Percentiles rank a stretch among this genome's conserved stretches.
phyloP scores from a whole-genome alignment of 2,888 invertebrate genomes.

The Drosophila paranaensis region DNA sequence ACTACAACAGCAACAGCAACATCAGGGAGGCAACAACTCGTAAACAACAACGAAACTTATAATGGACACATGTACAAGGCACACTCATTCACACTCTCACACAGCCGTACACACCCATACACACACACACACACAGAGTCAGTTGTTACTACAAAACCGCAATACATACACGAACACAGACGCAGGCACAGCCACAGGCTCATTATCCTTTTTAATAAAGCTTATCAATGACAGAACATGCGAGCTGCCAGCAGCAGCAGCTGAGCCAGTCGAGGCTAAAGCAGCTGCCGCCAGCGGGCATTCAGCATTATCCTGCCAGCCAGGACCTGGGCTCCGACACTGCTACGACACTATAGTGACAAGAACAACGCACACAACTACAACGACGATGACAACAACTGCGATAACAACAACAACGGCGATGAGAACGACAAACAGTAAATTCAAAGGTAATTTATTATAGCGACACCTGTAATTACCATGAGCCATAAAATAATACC shows the following conservation, averaged over 20 bases:
- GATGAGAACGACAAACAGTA: constrained; percentile 76
- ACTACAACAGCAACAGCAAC: constrained; percentile 26
- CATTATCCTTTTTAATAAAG: constrained; percentile 81
- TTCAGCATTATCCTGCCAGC: constrained; percentile 51
- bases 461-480: constrained; percentile 81
- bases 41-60: constrained; percentile 78
- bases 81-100: constrained; percentile 28
- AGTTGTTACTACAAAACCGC: constrained; percentile 16
- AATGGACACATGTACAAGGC: constrained; percentile 76
- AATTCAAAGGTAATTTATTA: constrained; percentile 81
- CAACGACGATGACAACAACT: constrained; percentile 34
- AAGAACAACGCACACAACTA: constrained; percentile 54
- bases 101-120: constrained; percentile 22
- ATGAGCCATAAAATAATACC: constrained; percentile 79
- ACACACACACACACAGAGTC: constrained; percentile 41
- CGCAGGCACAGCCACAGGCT: constrained; percentile 60
- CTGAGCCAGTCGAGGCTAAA: constrained; percentile 29
- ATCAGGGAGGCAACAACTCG: constrained; percentile 61
- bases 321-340: constrained; percentile 21
- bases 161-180: constrained; percentile 16
- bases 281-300: constrained; percentile 48
- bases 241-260: constrained; percentile 70
- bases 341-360: constrained; percentile 42
- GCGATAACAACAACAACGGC: constrained; percentile 32
- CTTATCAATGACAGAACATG: constrained; percentile 80